Percentiles rank a stretch among this genome's conserved stretches.
phyloP scores from a whole-genome alignment of 2,113 vertebrate genomes.

The Pseudopipra pipra region DNA sequence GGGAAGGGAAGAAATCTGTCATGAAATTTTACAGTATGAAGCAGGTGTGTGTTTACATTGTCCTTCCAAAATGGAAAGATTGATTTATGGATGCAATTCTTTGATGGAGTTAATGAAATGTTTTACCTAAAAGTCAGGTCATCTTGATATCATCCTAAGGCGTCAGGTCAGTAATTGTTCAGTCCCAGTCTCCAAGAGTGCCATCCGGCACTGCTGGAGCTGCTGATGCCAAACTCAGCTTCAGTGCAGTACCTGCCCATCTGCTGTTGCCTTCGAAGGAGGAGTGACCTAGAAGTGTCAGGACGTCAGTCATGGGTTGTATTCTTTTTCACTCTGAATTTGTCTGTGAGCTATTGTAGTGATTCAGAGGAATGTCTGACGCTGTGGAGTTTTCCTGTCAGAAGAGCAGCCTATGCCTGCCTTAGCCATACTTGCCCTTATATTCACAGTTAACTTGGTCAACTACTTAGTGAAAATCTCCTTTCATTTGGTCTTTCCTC shows the following conservation, averaged over 20 bases:
- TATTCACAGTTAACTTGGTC: not conserved
- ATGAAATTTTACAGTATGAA: not conserved
- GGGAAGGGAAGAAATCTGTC: not conserved
- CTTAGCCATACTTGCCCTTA: not conserved
- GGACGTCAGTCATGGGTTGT: not conserved
- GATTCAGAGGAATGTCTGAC: not conserved
- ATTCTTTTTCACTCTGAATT: not conserved
- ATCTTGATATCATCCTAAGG: not conserved
- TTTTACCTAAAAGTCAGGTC: not conserved
- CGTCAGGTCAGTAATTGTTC: not conserved
- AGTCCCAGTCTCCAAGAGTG: fast-evolving
- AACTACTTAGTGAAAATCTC: not conserved
- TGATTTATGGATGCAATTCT: not conserved
- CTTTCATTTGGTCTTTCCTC: not conserved
- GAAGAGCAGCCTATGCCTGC: not conserved
- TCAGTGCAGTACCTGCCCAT: fast-evolving
- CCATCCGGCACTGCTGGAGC: not conserved
- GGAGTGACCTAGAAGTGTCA: not conserved
- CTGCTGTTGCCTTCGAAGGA: not conserved
- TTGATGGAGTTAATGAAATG: not conserved
- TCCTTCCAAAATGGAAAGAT: not conserved
- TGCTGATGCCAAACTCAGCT: not conserved
- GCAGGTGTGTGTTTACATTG: not conserved
- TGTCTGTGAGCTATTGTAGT: not conserved
- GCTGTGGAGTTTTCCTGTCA: not conserved